Evolutionary conservation across 2,113 vertebrate species (phyloP).

Genomic region (Ellobius talpinus): DNA sequence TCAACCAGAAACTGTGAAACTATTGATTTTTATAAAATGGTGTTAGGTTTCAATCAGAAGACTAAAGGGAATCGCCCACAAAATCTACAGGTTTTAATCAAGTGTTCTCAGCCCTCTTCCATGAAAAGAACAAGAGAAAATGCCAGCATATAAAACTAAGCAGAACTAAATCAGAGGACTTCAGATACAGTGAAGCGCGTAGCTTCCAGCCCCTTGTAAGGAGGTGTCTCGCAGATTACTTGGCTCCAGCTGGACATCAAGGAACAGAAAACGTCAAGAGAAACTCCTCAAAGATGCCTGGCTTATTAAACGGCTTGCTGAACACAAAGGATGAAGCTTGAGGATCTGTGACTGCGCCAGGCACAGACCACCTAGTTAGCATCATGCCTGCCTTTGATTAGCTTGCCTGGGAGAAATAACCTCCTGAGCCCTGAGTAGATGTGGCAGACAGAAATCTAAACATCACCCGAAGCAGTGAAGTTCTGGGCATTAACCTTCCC

Average conservation of each 20-base stretch:
- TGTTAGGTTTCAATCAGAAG: neutral
- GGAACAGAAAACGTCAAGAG: neutral
- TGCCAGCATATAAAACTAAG: neutral
- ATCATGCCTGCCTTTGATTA: slow-evolving; percentile 61
- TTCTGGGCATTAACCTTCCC: slow-evolving; percentile 65
- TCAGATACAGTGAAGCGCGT: neutral
- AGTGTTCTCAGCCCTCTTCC: slow-evolving; percentile 19
- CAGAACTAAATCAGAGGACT: neutral
- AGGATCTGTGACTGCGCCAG: slow-evolving; percentile 6
- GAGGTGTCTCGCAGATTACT: neutral
- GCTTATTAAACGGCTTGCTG: slow-evolving; percentile 29
- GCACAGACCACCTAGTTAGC: slow-evolving; percentile 73
- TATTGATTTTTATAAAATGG: neutral
- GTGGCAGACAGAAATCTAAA: slow-evolving; percentile 70
- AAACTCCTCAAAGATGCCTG: neutral
- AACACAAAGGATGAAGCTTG: slow-evolving; percentile 18
- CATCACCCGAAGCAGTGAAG: slow-evolving; percentile 45
- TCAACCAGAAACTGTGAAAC: neutral
- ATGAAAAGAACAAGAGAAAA: slow-evolving; percentile 13
- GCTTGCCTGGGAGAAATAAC: neutral
- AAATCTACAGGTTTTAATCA: slow-evolving; percentile 8
- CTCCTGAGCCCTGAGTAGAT: slow-evolving; percentile 24
- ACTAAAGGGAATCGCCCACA: neutral
- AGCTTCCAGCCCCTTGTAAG: neutral
- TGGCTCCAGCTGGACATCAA: neutral